Percentiles rank a stretch among this genome's conserved stretches.
These are phyloP conservation scores for Leptocoma aspasia DNA, from an alignment of 2,113 vertebrate species.

Conservation along the genomic window DNA sequence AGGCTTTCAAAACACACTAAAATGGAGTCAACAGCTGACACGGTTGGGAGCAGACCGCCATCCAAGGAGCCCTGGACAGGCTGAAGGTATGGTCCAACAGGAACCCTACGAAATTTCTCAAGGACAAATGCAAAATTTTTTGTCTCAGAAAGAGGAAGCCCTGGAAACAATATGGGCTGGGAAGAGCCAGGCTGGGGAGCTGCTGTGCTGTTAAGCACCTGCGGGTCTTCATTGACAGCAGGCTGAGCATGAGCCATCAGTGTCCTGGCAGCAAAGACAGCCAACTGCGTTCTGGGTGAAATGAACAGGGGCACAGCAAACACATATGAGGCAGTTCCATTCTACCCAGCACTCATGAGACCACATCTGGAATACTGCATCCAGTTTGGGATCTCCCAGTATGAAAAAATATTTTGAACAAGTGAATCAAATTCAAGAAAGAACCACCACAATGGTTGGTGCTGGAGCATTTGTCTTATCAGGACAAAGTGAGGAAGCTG, in stretches of 20 bases:
- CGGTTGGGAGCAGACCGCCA: accelerated
- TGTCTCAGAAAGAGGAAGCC: background rate
- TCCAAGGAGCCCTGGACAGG: background rate
- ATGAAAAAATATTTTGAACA: background rate
- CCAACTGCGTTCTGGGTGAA: background rate
- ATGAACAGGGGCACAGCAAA: background rate
- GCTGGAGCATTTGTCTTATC: background rate
- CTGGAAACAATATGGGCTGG: background rate
- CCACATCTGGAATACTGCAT: background rate
- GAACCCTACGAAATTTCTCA: background rate
- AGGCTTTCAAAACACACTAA: background rate
- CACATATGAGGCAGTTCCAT: background rate
- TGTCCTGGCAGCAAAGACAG: background rate
- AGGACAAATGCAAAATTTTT: background rate
- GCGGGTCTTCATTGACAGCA: background rate
- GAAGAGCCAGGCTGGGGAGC: background rate
- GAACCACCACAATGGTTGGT: background rate
- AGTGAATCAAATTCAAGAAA: background rate
- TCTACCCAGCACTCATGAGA: background rate
- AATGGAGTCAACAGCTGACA: background rate
- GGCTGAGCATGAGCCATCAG: background rate
- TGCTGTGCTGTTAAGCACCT: background rate
- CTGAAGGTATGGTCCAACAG: background rate
- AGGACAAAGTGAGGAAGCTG: background rate
- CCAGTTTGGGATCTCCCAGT: background rate